Base-by-base conservation (phyloP, 2,113 vertebrate genomes). In the Corythaeola cristata region DNA sequence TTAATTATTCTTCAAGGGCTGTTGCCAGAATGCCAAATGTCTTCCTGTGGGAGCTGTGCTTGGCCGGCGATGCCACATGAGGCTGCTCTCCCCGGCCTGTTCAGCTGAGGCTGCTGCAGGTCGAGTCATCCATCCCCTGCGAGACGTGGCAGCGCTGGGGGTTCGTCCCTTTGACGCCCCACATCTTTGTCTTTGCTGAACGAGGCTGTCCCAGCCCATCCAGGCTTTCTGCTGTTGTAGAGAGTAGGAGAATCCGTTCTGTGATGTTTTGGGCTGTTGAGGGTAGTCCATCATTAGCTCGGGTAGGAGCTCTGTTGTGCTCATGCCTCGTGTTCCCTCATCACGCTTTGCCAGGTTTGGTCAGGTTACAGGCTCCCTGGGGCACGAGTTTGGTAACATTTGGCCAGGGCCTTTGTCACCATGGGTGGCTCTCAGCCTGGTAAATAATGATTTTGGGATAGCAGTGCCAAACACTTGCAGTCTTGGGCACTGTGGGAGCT, bases 381-480 rank as follows among this genome's bases (percentile, higher is more conserved):
- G 68, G 28, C 35, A 85, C 11, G 2, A 78, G 33, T 72, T 89
- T 73, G 26, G 15, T 85, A 52, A 50, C 2, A 1, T 80, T 79
- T 83, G 45, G 20, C 28, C 63, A 50, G 56, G 24, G 32, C 8
- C 50, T 33, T 68, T 27, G 8, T 90, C 76, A 10, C 27, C 8
- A 1, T 45, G 72, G 37, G 56, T 52, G 47, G 39, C 32, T 41
- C 47, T 77, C 30, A 83, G n/a, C 20, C 8, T 0, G 30, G 15
- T 88, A 39, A 62, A 21, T 59, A 30, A 37, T 17, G 30, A 6
- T 32, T 91, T 66, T 23, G 60, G 44, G 44, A 37, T 28, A 49
- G 53, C 55, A 53, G 30, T 10, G 7, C 33, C 0, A 0, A 49
- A n/a, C 3, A 5, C 13, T 58, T 0, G 0, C 1, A 0, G 3